A percentile compares a stretch with the other conserved stretches of the same genome.
Evolutionary conservation across 2,113 vertebrate species (phyloP).

Genomic region (Indicator maculatus): DNA sequence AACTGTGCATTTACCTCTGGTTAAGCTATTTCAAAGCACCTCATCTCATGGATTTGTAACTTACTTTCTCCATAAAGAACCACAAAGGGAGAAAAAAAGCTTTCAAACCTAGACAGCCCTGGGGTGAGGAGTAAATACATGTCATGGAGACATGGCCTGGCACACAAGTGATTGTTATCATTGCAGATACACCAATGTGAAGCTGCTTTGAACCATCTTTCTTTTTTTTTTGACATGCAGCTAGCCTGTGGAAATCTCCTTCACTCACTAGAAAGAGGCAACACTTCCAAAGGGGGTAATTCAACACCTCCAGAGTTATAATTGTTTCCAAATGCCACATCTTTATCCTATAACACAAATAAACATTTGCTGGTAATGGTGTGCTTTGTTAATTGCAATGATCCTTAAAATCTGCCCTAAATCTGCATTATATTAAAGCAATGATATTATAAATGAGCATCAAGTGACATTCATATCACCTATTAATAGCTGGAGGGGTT

Average conservation of each 20-base stretch:
- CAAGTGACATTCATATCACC: slow-evolving; percentile 73
- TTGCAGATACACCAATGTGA: not conserved
- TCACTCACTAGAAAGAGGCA: slow-evolving; percentile 10
- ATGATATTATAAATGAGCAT: slow-evolving; percentile 73
- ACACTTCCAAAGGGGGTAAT: slow-evolving; percentile 43
- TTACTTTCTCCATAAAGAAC: not conserved
- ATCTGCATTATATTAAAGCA: slow-evolving; percentile 71
- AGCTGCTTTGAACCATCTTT: not conserved
- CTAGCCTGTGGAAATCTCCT: slow-evolving; percentile 30
- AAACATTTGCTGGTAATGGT: slow-evolving; percentile 61
- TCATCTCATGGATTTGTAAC: accelerated
- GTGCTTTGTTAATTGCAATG: slow-evolving; percentile 59
- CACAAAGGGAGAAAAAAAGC: not conserved
- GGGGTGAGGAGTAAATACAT: slow-evolving; percentile 25
- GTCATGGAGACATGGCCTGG: not conserved
- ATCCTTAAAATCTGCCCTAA: slow-evolving; percentile 69
- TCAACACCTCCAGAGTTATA: slow-evolving; percentile 28
- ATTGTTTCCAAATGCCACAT: slow-evolving; percentile 52
- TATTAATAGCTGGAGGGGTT: slow-evolving; percentile 77
- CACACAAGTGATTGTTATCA: not conserved
- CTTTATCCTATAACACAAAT: slow-evolving; percentile 50
- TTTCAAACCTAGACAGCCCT: slow-evolving; percentile 3
- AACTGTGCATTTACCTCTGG: not conserved
- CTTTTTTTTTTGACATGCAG: not conserved
- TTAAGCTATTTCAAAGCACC: not conserved